Percentiles rank a stretch among this genome's conserved stretches.
phyloP scores from a whole-genome alignment of 92 coral and sea anemone genomes.

The Anthopleura xanthogrammica region DNA sequence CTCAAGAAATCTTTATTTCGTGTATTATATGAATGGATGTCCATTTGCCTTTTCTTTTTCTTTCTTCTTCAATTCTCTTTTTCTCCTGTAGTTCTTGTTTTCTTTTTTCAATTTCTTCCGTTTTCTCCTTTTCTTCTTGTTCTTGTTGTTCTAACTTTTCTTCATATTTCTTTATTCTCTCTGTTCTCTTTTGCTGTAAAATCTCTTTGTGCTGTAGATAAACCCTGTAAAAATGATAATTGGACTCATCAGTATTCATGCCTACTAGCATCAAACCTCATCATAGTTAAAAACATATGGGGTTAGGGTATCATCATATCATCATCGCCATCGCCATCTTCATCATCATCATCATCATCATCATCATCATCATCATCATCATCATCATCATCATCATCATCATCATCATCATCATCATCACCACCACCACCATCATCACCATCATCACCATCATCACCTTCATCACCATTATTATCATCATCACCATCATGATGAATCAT shows the following conservation, averaged over 20 bases:
- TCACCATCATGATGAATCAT: too few relatives aligned
- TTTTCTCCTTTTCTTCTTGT: slow-evolving; percentile 13
- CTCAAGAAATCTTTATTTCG: too few relatives aligned
- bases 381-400: too few relatives aligned
- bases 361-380: neutral
- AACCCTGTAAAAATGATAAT: slow-evolving; percentile 33
- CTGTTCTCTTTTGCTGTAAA: slow-evolving; percentile 28
- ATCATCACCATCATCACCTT: too few relatives aligned
- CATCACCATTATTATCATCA: too few relatives aligned
- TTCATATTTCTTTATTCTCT: slow-evolving; percentile 36
- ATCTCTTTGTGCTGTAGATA: slow-evolving; percentile 48
- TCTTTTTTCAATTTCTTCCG: slow-evolving; percentile 7
- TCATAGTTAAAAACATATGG: neutral
- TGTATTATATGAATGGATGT: too few relatives aligned
- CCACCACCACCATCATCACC: too few relatives aligned
- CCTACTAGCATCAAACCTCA: neutral
- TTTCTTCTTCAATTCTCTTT: slow-evolving; percentile 29
- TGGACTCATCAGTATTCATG: neutral
- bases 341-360: neutral
- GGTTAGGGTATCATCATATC: neutral
- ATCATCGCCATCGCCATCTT: neutral
- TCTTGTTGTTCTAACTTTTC: slow-evolving; percentile 15
- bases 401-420: too few relatives aligned
- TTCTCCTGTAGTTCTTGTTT: slow-evolving; percentile 39
- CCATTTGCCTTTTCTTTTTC: slow-evolving; percentile 18